Evolutionary conservation across 2,888 invertebrate species (phyloP), one percentile per base, ranked within the genome.

Genomic region (Lasius platythorax): DNA sequence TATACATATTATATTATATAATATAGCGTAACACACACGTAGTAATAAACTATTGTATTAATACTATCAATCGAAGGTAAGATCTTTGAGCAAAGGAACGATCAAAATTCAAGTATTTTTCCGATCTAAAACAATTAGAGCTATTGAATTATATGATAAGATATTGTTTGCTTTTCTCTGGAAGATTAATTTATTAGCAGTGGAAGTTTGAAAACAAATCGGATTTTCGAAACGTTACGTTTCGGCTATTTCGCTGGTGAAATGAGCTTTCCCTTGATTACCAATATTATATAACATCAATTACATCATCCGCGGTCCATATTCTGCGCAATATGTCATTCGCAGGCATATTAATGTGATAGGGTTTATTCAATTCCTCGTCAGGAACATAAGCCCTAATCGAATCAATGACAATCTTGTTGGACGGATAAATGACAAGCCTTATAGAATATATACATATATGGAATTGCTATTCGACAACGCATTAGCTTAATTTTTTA

Each of bases 311-410:
- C 12, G 50, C 50, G 73, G 79, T n/a, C 70, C 56, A 68, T 46
- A 81, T 73, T 73, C 73, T 50, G 61, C 37, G 37, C 28, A 63
- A 81, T 81, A 81, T 68, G 78, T 72, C 79, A 73, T 61, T 81
- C 61, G 46, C 79, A 61, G 72, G 61, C 79, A 50, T 63, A 50
- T 73, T 81, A 81, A 81, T 73, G 50, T 73, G 61, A 50, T 63
- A 37, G 79, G 58, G 61, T 81, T 50, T 81, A 63, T 73, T 79
- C 61, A 63, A 73, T 61, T 43, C 11, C 79, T 73, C 61, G 50
- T 40, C 73, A 78, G 79, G 33, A 63, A 81, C 72, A 43, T 56
- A 79, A 63, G 12, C 30, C 15, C 12, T 63, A 33, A 81, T 72
- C 23, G 46, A 61, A 72, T 72, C 46, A 37, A 33, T 33, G 72